Conservation (phyloP, 1,140 invertebrate species). For the Phortica variegata region DNA sequence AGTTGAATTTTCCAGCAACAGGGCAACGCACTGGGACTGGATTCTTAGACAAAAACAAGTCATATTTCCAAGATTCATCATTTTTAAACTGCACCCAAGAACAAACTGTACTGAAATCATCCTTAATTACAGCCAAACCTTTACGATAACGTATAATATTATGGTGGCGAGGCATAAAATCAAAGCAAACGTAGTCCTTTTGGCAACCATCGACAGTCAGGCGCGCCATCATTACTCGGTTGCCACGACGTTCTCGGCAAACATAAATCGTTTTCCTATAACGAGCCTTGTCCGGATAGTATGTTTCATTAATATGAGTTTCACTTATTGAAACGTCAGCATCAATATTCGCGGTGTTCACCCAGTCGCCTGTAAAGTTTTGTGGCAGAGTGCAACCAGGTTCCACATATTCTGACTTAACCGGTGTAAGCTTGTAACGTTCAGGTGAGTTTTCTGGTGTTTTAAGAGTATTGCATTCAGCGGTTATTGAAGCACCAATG, state of each 20-base stretch:
- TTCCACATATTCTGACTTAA: conserved; percentile 80
- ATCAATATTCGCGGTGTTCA: conserved; percentile 95
- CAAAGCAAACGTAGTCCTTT: conserved; percentile 96
- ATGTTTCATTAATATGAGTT: conserved; percentile 94
- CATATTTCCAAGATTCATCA: conserved; percentile 82
- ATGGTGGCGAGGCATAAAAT: conserved; percentile 93
- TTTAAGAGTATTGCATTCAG: conserved; percentile 88
- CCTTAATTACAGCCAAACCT: conserved; percentile 85
- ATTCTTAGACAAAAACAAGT: conserved; percentile 84
- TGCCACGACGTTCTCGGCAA: conserved; percentile 86
- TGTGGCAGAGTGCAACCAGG: conserved; percentile 88
- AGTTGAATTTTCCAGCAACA: conserved; percentile 93
- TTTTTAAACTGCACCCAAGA: conserved; percentile 92
- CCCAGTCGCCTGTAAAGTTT: conserved; percentile 93
- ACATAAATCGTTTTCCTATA: conserved; percentile 89
- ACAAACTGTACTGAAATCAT: conserved; percentile 88
- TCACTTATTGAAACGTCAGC: conserved; percentile 92
- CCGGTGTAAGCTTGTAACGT: conserved; percentile 81
- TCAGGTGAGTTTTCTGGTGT: conserved; percentile 92
- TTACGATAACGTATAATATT: conserved; percentile 91
- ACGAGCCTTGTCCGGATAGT: conserved; percentile 86
- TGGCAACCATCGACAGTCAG: conserved; percentile 97
- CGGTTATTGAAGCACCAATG: conserved; percentile 86
- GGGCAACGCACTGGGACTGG: conserved; percentile 92
- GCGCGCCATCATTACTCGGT: conserved; percentile 90